Percentiles rank a stretch among this genome's conserved stretches.
Evolutionary conservation across 30 jellyfish, hydroid and myxozoan genomes (phyloP).

Genomic region (Aurelia coerulea): DNA sequence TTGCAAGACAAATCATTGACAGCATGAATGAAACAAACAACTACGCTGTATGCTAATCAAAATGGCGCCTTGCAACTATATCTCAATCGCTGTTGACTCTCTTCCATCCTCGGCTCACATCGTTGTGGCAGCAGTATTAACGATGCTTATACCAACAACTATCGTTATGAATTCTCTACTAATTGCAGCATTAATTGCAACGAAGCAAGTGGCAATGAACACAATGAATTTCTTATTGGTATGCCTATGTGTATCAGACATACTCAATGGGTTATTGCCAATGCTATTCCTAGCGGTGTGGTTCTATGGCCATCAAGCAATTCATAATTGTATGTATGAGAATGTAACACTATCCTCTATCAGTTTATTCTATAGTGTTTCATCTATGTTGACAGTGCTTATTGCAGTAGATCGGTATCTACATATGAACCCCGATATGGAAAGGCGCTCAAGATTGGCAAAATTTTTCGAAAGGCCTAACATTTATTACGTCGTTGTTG

Average conservation of each 20-base stretch:
- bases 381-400: neutral
- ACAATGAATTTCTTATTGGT: neutral
- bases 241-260: neutral
- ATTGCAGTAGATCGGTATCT: neutral
- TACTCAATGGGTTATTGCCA: slow-evolving; percentile 1
- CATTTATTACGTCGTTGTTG: neutral
- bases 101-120: no score
- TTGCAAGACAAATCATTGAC: no score
- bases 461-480: neutral
- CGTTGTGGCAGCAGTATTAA: no score
- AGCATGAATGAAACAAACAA: no score
- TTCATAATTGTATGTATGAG: neutral
- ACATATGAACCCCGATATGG: neutral
- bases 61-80: no score
- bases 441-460: neutral
- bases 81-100: no score
- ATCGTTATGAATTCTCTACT: no score
- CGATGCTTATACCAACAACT: no score
- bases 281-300: neutral
- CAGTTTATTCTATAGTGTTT: neutral
- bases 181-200: neutral
- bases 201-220: neutral
- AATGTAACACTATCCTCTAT: neutral
- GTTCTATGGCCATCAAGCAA: neutral
- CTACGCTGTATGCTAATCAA: no score